Conservation (phyloP, 2,113 vertebrate genomes). For the Eubucco bourcierii region DNA sequence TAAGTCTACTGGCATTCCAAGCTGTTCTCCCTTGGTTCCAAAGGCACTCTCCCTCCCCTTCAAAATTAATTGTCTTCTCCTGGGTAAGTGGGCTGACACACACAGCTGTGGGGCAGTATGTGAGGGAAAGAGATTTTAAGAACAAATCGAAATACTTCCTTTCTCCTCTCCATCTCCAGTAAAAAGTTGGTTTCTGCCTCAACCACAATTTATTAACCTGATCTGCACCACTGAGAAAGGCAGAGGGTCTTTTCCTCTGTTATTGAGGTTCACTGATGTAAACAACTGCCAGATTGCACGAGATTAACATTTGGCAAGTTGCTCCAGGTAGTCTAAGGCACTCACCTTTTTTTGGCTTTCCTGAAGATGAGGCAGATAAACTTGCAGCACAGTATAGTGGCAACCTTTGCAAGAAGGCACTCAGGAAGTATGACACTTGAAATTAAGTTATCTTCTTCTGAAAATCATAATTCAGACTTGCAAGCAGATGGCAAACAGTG, state of each 20-base stretch:
- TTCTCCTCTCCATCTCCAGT: not conserved
- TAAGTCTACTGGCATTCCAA: not conserved
- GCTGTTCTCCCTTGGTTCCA: not conserved
- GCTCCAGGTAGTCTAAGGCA: not conserved
- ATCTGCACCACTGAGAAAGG: not conserved
- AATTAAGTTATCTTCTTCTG: not conserved
- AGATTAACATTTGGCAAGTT: not conserved
- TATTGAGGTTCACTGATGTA: not conserved
- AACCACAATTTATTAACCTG: not conserved
- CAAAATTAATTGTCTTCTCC: not conserved
- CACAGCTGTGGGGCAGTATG: not conserved
- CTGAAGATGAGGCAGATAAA: not conserved
- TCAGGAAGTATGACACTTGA: not conserved
- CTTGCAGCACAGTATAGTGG: not conserved
- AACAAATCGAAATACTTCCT: not conserved
- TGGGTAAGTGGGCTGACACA: not conserved
- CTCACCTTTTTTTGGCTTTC: not conserved
- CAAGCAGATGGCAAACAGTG: not conserved
- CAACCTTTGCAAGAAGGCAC: not conserved
- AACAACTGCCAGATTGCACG: not conserved
- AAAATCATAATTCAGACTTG: not conserved
- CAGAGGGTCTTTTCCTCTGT: not conserved
- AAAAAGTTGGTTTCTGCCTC: not conserved
- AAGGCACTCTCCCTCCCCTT: not conserved
- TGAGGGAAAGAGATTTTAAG: not conserved